phyloP scores from a whole-genome alignment of 2,113 vertebrate genomes.

The Toxostoma redivivum region DNA sequence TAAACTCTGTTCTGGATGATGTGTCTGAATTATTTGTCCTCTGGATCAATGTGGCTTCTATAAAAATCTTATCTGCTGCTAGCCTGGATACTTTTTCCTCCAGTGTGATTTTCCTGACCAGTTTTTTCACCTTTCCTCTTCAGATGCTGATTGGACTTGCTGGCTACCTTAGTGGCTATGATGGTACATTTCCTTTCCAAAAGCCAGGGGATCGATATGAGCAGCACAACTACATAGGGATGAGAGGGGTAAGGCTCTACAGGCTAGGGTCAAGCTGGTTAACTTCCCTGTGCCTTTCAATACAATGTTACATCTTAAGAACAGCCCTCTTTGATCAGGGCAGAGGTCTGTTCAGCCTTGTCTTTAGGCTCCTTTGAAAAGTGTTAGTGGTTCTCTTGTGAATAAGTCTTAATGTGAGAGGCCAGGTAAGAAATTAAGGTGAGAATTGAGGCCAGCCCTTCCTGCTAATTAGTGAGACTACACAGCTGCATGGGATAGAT shows the following conservation, averaged over 20 bases:
- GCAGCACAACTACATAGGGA: slow-evolving; percentile 89
- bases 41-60: not conserved
- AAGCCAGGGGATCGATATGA: slow-evolving; percentile 96
- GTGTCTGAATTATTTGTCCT: not conserved
- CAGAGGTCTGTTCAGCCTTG: not conserved
- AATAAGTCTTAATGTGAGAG: not conserved
- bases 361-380: not conserved
- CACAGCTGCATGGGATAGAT: not conserved
- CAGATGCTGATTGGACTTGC: slow-evolving; percentile 97
- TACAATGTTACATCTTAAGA: not conserved
- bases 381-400: not conserved
- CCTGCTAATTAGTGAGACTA: not conserved
- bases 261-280: not conserved
- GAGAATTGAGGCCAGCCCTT: not conserved
- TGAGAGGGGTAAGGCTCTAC: slow-evolving; percentile 90
- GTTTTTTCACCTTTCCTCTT: not conserved
- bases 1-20: not conserved
- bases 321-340: not conserved
- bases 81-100: not conserved
- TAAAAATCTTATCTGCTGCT: not conserved
- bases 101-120: not conserved
- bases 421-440: not conserved
- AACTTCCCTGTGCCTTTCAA: not conserved
- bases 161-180: slow-evolving; percentile 92
- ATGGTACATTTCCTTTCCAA: slow-evolving; percentile 92